Base-by-base conservation (phyloP, 37 sponge, comb jelly and placozoan genomes). In the Aphrocallistes beatrix region DNA sequence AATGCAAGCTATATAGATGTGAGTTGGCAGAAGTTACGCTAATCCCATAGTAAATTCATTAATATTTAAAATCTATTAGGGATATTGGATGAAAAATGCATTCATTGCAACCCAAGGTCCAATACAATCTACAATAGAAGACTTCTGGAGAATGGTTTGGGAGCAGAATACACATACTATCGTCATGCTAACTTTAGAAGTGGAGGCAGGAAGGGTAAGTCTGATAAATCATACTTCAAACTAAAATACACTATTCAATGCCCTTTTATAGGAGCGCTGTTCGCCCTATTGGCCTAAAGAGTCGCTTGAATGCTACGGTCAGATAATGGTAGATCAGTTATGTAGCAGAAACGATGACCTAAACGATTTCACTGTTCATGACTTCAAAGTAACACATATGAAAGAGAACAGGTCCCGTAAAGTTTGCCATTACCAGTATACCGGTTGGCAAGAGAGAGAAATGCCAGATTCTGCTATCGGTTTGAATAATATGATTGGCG, bases 81-180 rank as follows among this genome's bases (percentile, higher is more conserved):
- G 92, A 8, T 92, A 90, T 81, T 89, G 84, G 86, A 89, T 87
- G 51, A 69, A 88, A n/a, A 87, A 85, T 37, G 92, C 96, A 23
- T 96, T 86, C 88, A 90, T 96, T 21, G 96, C 96, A 32, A 93
- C 93, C 0, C 96, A 96, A 84, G 96, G 93, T 10, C 96, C 96
- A 37, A 88, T 93, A 6, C 93, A 93, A 28, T 93, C 91, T 83
- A 93, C 96, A 0, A 38, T 82, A 38, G 93, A 83, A 17, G 96
- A 93, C 51, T 96, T 96, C 90, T 96, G 96, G 96, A 84, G 90
- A 39, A 91, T 96, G 93, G 85, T 93, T 0, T 96, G 96, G 96
- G 92, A 96, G 84, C 87, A 90, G 36, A 88, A 93, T 83, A 86
- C 88, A 82, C 85, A 91, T 16, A 93, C 92, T 38, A 91, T 96